Conservation (phyloP, 2,113 vertebrate species). For the Ictalurus furcatus region DNA sequence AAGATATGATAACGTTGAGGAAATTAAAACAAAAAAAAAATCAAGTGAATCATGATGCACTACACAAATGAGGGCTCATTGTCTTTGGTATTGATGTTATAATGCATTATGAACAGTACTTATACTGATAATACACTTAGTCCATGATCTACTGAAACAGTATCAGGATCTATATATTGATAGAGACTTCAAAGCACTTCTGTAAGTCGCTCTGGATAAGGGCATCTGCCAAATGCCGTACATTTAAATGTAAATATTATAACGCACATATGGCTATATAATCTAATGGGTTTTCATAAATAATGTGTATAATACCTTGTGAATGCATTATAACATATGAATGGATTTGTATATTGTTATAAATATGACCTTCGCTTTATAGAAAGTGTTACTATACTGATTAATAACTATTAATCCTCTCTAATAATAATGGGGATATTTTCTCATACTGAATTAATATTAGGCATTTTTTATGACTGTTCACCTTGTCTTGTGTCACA, state of each 20-base stretch:
- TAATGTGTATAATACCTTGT: not conserved
- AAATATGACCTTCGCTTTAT: not conserved
- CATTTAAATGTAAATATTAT: not conserved
- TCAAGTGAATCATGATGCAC: not conserved
- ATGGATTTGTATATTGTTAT: not conserved
- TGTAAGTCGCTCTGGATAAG: not conserved
- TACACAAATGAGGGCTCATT: not conserved
- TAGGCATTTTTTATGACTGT: not conserved
- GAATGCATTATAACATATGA: not conserved
- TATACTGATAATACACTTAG: not conserved
- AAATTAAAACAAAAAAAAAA: not conserved
- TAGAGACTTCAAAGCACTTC: not conserved
- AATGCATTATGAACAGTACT: not conserved
- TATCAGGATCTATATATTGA: not conserved
- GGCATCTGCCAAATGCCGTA: not conserved
- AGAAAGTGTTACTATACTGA: not conserved
- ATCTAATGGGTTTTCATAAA: not conserved
- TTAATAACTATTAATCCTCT: not conserved
- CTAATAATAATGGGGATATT: not conserved
- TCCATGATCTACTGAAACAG: not conserved
- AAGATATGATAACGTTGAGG: not conserved
- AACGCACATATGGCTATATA: not conserved
- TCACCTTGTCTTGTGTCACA: slow-evolving; percentile 53
- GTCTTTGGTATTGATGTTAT: not conserved
- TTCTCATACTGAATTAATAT: not conserved